Base-by-base conservation (phyloP, 2,797 vertebrate genomes). In the Spinibarbus caldwelli region DNA sequence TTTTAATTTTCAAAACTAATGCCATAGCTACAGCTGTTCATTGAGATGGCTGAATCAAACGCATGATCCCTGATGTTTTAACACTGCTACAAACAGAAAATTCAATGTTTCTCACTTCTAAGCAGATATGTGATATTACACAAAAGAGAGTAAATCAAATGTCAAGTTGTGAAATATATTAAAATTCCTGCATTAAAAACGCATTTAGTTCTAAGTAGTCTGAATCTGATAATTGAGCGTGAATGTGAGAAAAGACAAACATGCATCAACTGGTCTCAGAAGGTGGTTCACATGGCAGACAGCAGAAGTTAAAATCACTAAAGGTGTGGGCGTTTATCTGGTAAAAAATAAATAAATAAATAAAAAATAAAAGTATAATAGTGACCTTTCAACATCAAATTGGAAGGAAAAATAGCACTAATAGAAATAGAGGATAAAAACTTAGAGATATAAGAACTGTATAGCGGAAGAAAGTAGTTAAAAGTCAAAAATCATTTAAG, bases 401-500 rank as follows among this genome's bases (percentile, higher is more conserved):
- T 54, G 38, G 19, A 36, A n/a, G 12, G 8, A 17, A 34, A 81
- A 67, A 36, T 2, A 88, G 89, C 59, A n/a, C 34, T 72, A 54
- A 81, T 49, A 72, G 19, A 75, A 90, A 92, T 82, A 82, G 83
- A 83, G 41, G 77, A 80, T 64, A 52, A 76, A 36, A 77, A 68
- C 17, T 77, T 54, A 70, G 36, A 76, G 11, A 52, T 41, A 49
- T 57, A 21, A 70, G 54, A 86, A 26, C 49, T 38, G 45, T 66
- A 47, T 43, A 78, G 52, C 11, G 85, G 86, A 86, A 49, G 31
- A 54, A n/a, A 54, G 88, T 91, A 91, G 92, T 91, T 94, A 91
- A 91, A 91, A 93, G 92, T 92, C 91, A 88, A 96, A 94, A 94
- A 91, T 92, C 72, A 90, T 95, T 95, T 95, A 95, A 96, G 95